phyloP scores from a whole-genome alignment of 2,797 vertebrate genomes.

The Poeciliopsis gracilis region DNA sequence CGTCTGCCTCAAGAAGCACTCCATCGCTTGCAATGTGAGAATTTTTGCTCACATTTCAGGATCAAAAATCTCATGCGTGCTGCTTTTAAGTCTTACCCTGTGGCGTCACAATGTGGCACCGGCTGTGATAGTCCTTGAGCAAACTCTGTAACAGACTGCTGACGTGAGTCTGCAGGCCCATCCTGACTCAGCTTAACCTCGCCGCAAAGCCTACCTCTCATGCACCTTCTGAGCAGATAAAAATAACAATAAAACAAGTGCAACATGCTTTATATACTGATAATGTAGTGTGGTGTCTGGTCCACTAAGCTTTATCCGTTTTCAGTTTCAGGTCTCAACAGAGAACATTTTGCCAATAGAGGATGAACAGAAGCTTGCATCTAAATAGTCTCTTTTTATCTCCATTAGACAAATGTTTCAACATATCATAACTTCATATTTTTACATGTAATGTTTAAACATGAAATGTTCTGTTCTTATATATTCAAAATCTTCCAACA shows the following conservation, averaged over 20 bases:
- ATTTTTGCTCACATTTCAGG: background rate
- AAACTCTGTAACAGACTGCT: conserved; percentile 44
- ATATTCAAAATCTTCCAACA: background rate
- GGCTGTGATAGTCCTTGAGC: conserved; percentile 10
- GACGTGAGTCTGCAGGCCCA: conserved; percentile 40
- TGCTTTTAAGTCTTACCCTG: conserved; percentile 12
- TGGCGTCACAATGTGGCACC: background rate
- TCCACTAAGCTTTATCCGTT: background rate
- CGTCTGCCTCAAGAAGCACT: background rate
- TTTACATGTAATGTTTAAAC: background rate
- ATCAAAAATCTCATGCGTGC: conserved; percentile 14
- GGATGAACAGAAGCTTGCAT: background rate
- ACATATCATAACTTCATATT: background rate
- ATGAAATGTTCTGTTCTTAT: background rate
- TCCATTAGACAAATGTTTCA: background rate
- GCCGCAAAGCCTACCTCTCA: conserved; percentile 23
- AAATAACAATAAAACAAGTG: conserved; percentile 44
- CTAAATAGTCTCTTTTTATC: background rate
- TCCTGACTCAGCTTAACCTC: conserved; percentile 59
- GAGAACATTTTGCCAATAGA: background rate
- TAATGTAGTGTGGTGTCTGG: background rate
- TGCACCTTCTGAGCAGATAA: conserved; percentile 24
- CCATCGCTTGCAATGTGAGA: background rate
- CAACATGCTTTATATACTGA: conserved; percentile 5
- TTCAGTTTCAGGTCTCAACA: conserved; percentile 1